Conservation (phyloP, 2,113 vertebrate genomes). For the Nannobrachium achirus region DNA sequence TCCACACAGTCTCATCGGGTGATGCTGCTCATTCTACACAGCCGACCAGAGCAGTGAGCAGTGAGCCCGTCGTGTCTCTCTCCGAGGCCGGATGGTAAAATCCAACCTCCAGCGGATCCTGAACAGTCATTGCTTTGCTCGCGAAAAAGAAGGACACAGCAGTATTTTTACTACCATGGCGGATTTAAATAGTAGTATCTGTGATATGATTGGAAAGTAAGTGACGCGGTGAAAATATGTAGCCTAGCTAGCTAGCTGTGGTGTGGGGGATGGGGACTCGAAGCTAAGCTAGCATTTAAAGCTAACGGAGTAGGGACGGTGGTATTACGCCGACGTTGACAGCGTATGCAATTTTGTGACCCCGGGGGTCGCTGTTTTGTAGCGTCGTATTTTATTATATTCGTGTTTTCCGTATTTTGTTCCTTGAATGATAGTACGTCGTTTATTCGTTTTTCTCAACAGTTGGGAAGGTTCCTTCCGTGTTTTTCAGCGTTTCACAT, state of each 20-base stretch:
- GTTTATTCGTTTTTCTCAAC: no score
- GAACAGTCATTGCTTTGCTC: constrained; percentile 88
- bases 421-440: no score
- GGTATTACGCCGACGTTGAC: no score
- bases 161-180: constrained; percentile 72
- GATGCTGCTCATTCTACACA: constrained; percentile 50
- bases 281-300: constrained; percentile 18
- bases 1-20: background rate
- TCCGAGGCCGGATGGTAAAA: constrained; percentile 88
- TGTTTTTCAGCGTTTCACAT: no score
- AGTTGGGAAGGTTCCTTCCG: no score
- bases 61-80: constrained; percentile 77
- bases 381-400: no score
- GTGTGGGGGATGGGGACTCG: constrained; percentile 64
- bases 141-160: constrained; percentile 85
- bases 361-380: no score
- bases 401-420: no score
- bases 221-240: constrained; percentile 50
- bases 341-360: no score
- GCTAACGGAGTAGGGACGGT: no score
- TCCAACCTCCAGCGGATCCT: constrained; percentile 89
- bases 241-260: constrained; percentile 43
- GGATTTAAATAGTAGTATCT: constrained; percentile 79
- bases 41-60: constrained; percentile 67
- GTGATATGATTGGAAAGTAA: constrained; percentile 84